Base-by-base conservation (phyloP, 2,888 invertebrate species). In the Xestoiulus laeticollis region DNA sequence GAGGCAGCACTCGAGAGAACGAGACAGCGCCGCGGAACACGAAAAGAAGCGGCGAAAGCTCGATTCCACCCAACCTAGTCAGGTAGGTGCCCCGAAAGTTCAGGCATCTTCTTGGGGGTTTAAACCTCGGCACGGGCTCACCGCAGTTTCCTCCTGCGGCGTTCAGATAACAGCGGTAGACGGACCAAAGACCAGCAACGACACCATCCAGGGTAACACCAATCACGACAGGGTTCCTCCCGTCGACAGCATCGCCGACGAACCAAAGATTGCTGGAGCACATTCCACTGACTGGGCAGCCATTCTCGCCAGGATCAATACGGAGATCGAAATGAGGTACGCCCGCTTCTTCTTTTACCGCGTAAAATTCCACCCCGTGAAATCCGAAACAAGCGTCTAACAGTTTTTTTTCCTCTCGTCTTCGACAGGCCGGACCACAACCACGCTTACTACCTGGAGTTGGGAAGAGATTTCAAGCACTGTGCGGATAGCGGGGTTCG, bases 211-310 rank as follows among this genome's bases (percentile, higher is more conserved):
- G 33, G 48, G 89, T 8, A 89, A 89, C 84, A 89, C 89, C 4
- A 89, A 89, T 30, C 89, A 89, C 84, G 89, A 89, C 59, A 87
- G 89, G 89, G 32, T 87, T 82, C 38, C 26, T 5, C 30, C 86
- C 22, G n/a, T 8, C 8, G 85, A 22, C 16, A 78, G 38, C 78
- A 12, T 68, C 22, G 32, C 32, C n/a, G 32, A 19, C n/a, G 32
- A 38, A 43, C 38, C n/a, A 8, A 85, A 43, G 14, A n/a, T 22
- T 85, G 12, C 5, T 12, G 33, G 38, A 43, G 10, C 16, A 43
- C 85, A 38, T 86, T 86, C 53, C 86, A 48, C 8, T 44, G 48
- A 48, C 22, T 86, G 48, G 43, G n/a, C 19, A 5, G 44, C 53
- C 22, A 10, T 19, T 26, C 22, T 86, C 22, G 86, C 44, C 26